phyloP scores from a whole-genome alignment of 2,797 vertebrate genomes.

The Peromyscus eremicus region DNA sequence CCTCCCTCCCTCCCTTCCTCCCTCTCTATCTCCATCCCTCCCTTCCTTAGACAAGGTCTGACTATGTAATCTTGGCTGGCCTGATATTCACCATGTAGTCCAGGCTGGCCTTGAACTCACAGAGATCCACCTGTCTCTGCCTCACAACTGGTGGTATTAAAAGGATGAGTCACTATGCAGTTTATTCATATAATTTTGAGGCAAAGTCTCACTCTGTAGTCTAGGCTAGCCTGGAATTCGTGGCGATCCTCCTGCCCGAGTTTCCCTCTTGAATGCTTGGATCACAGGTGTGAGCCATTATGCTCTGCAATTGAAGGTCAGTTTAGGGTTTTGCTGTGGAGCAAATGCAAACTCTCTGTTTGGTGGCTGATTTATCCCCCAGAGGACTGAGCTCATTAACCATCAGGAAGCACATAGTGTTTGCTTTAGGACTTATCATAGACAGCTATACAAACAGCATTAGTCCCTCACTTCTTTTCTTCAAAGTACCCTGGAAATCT shows the following conservation, averaged over 20 bases:
- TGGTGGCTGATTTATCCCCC: not conserved
- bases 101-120: not conserved
- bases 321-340: conserved; percentile 11
- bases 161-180: not conserved
- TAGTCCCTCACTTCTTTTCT: conserved; percentile 57
- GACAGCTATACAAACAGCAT: conserved; percentile 51
- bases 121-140: not conserved
- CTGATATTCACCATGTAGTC: not conserved
- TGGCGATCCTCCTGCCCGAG: not conserved
- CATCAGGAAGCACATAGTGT: not conserved
- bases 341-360: conserved; percentile 35
- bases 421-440: conserved; percentile 57
- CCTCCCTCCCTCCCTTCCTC: not conserved
- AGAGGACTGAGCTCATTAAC: conserved; percentile 25
- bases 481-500: conserved; percentile 66
- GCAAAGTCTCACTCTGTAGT: not conserved
- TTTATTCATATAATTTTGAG: not conserved
- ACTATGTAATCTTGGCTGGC: not conserved
- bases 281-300: not conserved
- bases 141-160: not conserved
- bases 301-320: not conserved
- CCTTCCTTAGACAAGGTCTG: not conserved
- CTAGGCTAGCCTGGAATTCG: not conserved
- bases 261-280: not conserved
- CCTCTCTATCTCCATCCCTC: not conserved